Evolutionary conservation across 92 coral and sea anemone genomes (phyloP), one percentile per base, ranked within the genome.

Genomic region (Palythoa grandis): DNA sequence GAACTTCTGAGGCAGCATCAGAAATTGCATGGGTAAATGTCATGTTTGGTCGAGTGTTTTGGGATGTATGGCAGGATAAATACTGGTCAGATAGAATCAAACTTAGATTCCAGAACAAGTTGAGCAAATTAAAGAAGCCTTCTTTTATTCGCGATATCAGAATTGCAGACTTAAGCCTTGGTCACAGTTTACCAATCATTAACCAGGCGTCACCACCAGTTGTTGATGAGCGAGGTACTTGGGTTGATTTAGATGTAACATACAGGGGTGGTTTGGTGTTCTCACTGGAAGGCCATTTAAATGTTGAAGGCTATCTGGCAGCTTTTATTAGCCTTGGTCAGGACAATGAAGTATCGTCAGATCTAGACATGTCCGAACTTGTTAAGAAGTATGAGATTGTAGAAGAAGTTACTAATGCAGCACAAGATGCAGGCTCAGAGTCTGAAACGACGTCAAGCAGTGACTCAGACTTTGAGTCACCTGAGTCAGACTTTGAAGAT

Each of bases 61-160:
- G 98, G 98, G 99, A 97, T 82, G 98, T 97, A 7, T 97, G 99
- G 99, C 96, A 93, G 77, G 96, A 94, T 82, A 91, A 94, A 37
- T 95, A 97, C 79, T 97, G 99, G 99, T 93, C 96, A n/a, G 92
- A 92, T 88, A 97, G 92, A 86, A 90, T 97, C 85, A 95, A 90
- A 73, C 92, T 95, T 68, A 94, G 99, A 15, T 93, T 97, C 83
- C 98, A 97, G 83, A 97, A 95, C 92, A 97, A 97, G 73, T 87
- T 97, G 52, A 88, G 93, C 70, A 91, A 86, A 78, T 88, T 97
- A 72, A 96, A 91, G 78, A 94, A 95, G 65, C 99, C 99, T 15
- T 94, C 94, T 65, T 97, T 97, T 71, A 97, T 97, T 52, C 96
- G 98, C 35, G 98, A 97, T 78, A 94, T 97, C 74, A 91, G 91